Conservation (phyloP, 2,888 invertebrate species). For the Morpho helenor region DNA sequence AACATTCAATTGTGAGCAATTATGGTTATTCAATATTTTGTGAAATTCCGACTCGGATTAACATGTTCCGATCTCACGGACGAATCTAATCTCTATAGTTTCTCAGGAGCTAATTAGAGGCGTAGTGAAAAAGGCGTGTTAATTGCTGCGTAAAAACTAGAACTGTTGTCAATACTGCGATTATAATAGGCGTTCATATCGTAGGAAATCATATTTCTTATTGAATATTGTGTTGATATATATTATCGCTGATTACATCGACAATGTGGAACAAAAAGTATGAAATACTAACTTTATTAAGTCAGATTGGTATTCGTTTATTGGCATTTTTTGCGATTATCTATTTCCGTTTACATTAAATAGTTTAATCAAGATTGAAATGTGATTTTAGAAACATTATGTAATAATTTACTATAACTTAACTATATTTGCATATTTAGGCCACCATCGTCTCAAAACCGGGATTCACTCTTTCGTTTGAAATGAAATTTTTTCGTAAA, state of each 20-base stretch:
- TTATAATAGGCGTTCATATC: constrained; percentile 14
- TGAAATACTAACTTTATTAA: constrained; percentile 8
- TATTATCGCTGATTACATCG: constrained; percentile 12
- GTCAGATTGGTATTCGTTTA: constrained; percentile 1
- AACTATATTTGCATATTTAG: too few relatives aligned
- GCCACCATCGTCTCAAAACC: too few relatives aligned
- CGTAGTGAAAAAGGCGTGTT: constrained; percentile 52
- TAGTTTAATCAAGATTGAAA: constrained; percentile 3
- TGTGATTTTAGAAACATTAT: not conserved
- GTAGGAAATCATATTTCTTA: constrained; percentile 21
- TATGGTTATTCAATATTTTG: constrained; percentile 67
- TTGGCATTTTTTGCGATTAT: constrained; percentile 2
- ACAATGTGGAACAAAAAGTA: constrained; percentile 17
- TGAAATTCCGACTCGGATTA: constrained; percentile 44
- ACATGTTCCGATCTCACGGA: constrained; percentile 35
- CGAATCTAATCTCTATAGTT: constrained; percentile 38
- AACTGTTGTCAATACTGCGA: constrained; percentile 29
- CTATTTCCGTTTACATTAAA: constrained; percentile 2
- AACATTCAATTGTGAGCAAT: constrained; percentile 48
- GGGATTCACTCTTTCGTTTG: too few relatives aligned
- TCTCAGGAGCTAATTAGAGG: constrained; percentile 59
- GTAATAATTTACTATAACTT: not conserved
- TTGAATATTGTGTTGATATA: constrained; percentile 20
- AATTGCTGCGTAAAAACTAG: constrained; percentile 35
- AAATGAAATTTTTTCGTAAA: too few relatives aligned